Base-by-base conservation (phyloP, 2,888 invertebrate genomes). In the Hydrotaea cyrtoneurina region DNA sequence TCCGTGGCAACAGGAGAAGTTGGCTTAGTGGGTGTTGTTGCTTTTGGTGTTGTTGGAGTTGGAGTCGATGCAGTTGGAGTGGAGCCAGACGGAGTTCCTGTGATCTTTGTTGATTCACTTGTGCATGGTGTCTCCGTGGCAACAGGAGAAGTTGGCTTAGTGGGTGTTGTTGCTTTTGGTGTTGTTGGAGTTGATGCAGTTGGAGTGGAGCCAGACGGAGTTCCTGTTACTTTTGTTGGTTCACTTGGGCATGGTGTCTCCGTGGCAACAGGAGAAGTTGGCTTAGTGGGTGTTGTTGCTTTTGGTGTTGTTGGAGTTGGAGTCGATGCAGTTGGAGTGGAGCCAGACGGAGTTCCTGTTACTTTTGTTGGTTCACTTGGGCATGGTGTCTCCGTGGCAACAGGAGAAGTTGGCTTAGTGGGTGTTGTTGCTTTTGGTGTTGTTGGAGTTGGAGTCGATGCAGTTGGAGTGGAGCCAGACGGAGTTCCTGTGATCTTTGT, bases 401-500 rank as follows among this genome's bases (percentile, higher is more conserved):
- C 46, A 19, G 69, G 8, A 23, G 66, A 21, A 7, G 31, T 50
- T n/a, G 46, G 19, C 13, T 15, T 19, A n/a, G 46, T 21, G 21
- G 0, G 53, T 2, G n/a, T 23, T 57, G 43, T 23, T 10, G n/a
- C 21, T 23, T 11, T 11, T 11, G 23, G 10, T 57, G 23, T 23
- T 23, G 57, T 57, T 2, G 57, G 2, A 4, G 21, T 57, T 2
- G 21, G 26, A 26, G 26, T 13, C 13, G 26, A 59, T 23, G 11
- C 26, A n/a, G 55, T 55, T 55, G 55, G 19, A 4, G 55, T 55
- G 50, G 50, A 2, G 2, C n/a, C 7, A 3, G 50, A 5, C 13
- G 15, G 2, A 15, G 76, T 66, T 53, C 21, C n/a, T 71, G 76
- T 74, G 43, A 75, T n/a, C n/a, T n/a, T 71, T 73, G 75, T 82